Evolutionary conservation across 2,113 vertebrate genomes (phyloP), one percentile per base, ranked within the genome.

Genomic region (Corythornis cristatus): DNA sequence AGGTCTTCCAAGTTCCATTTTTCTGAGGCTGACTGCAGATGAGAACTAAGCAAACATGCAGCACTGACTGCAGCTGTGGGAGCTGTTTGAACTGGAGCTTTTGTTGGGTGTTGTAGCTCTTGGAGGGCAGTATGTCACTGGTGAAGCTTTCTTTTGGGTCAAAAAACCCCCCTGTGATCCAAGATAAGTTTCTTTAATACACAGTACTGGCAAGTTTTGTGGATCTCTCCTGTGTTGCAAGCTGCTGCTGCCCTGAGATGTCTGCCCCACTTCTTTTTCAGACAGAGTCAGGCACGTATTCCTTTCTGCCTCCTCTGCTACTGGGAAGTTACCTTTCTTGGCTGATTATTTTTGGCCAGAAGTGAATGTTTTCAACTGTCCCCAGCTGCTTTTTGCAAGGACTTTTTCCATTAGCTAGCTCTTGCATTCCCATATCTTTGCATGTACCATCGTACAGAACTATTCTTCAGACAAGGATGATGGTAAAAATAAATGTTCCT

Each of bases 151-250:
- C 17, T 62, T 77, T 67, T 54, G 43, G n/a, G 29, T 77, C 12
- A 28, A 2, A 48, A 48, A 26, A 15, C 0, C 1, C 6, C 11
- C 25, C 12, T n/a, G 37, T 29, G 28, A 2, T 54, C 13, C 4
- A 54, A 75, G 48, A 75, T 82, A 20, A 72, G 22, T 61, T 91
- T 26, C 12, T 23, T 15, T 64, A 12, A 28, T 29, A n/a, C 4
- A 14, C 3, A 29, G 42, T 13, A 35, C 5, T 37, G 16, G 5
- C 1, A 29, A 10, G 7, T 62, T 58, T 25, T 51, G 18, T 66
- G 33, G 9, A 5, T 72, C 21, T 57, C 7, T 74, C 9, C 15
- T 73, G 12, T 50, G 7, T 56, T 76, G 56, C 35, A 57, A 67
- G 31, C 22, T 75, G 3, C 65, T 65, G 14, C 29, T 70, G 56